phyloP scores from a whole-genome alignment of 2,113 vertebrate genomes.

The Cyanistes caeruleus region DNA sequence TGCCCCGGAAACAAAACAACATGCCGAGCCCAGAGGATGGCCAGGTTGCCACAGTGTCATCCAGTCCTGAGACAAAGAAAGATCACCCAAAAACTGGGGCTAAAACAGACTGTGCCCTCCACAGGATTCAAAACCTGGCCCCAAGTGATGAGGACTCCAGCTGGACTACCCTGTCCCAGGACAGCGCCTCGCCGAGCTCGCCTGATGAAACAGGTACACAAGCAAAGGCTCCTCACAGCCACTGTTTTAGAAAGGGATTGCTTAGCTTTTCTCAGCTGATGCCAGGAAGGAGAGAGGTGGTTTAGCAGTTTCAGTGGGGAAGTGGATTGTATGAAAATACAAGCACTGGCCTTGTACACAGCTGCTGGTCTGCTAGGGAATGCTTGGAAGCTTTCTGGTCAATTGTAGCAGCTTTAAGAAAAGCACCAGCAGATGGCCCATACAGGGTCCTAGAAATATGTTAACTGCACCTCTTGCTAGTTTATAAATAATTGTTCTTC shows the following conservation, averaged over 20 bases:
- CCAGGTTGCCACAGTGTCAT: constrained; percentile 78
- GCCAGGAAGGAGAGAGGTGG: not conserved
- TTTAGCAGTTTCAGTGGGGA: not conserved
- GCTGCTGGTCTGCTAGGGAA: not conserved
- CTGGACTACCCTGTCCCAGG: constrained; percentile 97
- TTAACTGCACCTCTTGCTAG: not conserved
- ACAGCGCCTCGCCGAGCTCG: constrained; percentile 87
- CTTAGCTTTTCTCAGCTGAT: not conserved
- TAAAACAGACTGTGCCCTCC: constrained; percentile 88
- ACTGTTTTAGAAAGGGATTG: not conserved
- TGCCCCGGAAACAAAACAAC: constrained; percentile 74
- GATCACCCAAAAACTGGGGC: constrained; percentile 87
- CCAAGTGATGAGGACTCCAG: constrained; percentile 97
- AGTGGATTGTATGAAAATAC: not conserved
- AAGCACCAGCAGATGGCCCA: no score
- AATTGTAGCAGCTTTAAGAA: not conserved
- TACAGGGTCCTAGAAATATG: not conserved
- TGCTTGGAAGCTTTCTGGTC: not conserved
- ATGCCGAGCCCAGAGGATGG: constrained; percentile 79
- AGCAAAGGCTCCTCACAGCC: not conserved
- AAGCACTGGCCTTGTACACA: not conserved
- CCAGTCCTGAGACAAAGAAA: constrained; percentile 90
- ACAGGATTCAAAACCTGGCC: constrained; percentile 86
- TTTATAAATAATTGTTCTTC: not conserved
- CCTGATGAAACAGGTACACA: constrained; percentile 88